These are phyloP conservation scores for Brachylomia viminalis DNA, from an alignment of 2,888 invertebrate species.

Conservation along the genomic window DNA sequence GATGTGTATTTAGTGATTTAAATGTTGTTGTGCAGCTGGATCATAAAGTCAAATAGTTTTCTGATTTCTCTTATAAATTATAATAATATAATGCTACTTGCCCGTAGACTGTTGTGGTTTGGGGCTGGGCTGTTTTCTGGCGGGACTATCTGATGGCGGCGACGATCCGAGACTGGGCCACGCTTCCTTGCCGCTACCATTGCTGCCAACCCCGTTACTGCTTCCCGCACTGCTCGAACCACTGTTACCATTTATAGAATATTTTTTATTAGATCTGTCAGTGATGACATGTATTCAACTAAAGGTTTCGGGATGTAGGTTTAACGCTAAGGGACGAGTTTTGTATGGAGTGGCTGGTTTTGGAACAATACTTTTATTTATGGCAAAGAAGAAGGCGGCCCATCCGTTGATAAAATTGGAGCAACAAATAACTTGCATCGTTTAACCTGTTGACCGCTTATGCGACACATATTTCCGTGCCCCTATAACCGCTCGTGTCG, in stretches of 20 bases:
- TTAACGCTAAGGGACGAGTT: slow-evolving; percentile 39
- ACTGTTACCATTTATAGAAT: slow-evolving; percentile 75
- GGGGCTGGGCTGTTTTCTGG: slow-evolving; percentile 83
- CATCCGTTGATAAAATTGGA: not conserved
- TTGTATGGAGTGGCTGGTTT: slow-evolving; percentile 37
- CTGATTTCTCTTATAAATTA: too few species aligned
- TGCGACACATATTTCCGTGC: too few species aligned
- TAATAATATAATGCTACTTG: slow-evolving; percentile 50
- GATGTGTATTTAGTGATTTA: too few species aligned
- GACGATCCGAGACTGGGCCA: slow-evolving; percentile 93
- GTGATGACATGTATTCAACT: slow-evolving; percentile 30
- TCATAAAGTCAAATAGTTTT: too few species aligned
- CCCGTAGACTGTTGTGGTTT: slow-evolving; percentile 82
- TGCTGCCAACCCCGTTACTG: slow-evolving; percentile 71
- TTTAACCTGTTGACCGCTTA: too few species aligned
- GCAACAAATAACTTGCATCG: not conserved
- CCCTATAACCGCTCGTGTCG: too few species aligned
- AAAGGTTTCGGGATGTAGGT: slow-evolving; percentile 7
- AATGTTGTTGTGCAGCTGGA: too few species aligned
- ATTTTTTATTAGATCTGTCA: slow-evolving; percentile 85
- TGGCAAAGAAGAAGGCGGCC: not conserved
- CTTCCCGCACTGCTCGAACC: slow-evolving; percentile 69
- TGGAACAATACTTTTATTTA: not conserved
- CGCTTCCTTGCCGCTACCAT: slow-evolving; percentile 92
- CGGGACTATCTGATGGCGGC: slow-evolving; percentile 87